Base-by-base conservation (phyloP, 2,888 invertebrate genomes). In the Amphipoea lucens region DNA sequence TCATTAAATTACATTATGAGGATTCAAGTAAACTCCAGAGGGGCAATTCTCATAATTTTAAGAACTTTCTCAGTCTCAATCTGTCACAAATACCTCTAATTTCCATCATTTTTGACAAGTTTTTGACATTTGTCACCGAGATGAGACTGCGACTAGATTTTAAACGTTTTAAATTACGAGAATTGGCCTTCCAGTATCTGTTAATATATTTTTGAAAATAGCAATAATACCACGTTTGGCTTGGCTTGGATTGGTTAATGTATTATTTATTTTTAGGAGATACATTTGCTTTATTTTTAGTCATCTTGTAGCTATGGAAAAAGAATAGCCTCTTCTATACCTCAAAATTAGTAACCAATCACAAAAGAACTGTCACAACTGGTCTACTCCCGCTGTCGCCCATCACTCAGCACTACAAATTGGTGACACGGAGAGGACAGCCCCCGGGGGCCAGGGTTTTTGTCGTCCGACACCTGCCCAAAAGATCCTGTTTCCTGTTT, bases 401-500 rank as follows among this genome's bases (percentile, higher is more conserved):
- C 69, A 23, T 92, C 17, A 63, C 91, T 93, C 92, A 88, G 17
- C 54, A 81, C 74, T 68, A 74, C 82, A 84, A 90, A 90, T 89
- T 83, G 88, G 91, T 92, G 87, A 87, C 86, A 88, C 88, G 90
- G 89, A 90, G 89, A 89, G 91, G 91, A 89, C 91, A 89, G 90
- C 92, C 94, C 91, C 91, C 74, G 87, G 94, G 95, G 94, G 92
- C 88, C 90, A 84, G 88, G 90, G 93, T 92, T 94, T 95, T 94
- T 94, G 95, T 94, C 94, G 93, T 91, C 92, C 92, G 94, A 95
- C 96, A 96, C 95, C 96, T 96, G 95, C 93, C 94, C 92, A 90
- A 93, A 92, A 93, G 94, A 94, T 94, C 93, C 90, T 90, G 92
- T 94, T 94, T 94, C 94, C 94, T 94, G 94, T 95, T 94, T 94